phyloP scores from a whole-genome alignment of 2,797 vertebrate species.

The Schizothorax lantsangensis region DNA sequence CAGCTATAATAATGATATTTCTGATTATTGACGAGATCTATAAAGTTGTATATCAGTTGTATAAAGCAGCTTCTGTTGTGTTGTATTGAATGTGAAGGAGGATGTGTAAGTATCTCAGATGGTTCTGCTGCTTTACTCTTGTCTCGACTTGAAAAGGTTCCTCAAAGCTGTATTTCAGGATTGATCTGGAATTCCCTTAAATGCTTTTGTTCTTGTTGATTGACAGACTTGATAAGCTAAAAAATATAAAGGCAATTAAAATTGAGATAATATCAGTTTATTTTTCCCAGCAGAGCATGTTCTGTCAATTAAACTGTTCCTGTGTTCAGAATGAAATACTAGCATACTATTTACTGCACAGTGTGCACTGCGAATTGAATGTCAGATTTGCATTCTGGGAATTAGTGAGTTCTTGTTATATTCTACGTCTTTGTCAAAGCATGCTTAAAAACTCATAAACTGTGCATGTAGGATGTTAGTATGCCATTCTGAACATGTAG shows the following conservation, averaged over 20 bases:
- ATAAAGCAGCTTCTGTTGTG: neutral
- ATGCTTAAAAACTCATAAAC: neutral
- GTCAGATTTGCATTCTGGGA: neutral
- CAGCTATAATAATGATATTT: too few relatives aligned
- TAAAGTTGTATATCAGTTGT: neutral
- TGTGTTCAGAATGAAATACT: neutral
- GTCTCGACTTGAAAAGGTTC: neutral
- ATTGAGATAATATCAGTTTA: neutral
- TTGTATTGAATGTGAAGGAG: neutral
- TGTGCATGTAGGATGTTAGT: neutral
- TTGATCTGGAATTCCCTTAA: neutral
- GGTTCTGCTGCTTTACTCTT: neutral
- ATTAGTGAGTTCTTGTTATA: neutral
- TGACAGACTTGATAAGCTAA: neutral
- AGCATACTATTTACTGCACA: neutral
- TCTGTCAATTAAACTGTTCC: neutral
- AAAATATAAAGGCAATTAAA: neutral
- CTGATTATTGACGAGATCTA: neutral
- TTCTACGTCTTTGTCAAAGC: neutral
- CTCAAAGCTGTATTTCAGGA: neutral
- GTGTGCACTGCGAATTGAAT: neutral
- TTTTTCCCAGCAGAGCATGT: neutral
- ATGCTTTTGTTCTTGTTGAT: neutral
- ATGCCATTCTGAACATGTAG: neutral
- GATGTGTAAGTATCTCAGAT: neutral